Evolutionary conservation across 2,113 vertebrate genomes (phyloP).

Genomic region (Circaetus gallicus): DNA sequence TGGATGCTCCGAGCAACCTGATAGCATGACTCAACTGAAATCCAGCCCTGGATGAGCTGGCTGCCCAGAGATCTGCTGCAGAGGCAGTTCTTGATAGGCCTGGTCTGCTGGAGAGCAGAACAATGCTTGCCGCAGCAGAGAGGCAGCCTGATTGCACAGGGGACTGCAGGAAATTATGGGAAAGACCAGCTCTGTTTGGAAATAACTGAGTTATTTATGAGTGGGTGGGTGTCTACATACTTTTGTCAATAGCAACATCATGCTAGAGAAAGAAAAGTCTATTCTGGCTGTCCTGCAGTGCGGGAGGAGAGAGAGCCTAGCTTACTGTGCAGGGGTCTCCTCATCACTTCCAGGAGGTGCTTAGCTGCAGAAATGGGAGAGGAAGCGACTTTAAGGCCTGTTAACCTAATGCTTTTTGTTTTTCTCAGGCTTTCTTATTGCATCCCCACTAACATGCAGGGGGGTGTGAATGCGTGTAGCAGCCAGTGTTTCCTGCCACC

Average conservation of each 20-base stretch:
- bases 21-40: not conserved
- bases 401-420: rapidly evolving
- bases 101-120: not conserved
- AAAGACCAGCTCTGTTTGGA: not conserved
- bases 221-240: not conserved
- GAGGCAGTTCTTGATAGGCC: not conserved
- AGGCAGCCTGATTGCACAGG: not conserved
- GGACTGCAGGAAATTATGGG: not conserved
- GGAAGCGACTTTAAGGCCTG: not conserved
- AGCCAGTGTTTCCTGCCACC: not conserved
- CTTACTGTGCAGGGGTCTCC: not conserved
- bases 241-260: not conserved
- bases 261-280: not conserved
- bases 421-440: not conserved
- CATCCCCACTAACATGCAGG: not conserved
- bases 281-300: rapidly evolving
- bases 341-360: not conserved
- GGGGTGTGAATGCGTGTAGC: not conserved
- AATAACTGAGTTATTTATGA: not conserved
- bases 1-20: not conserved
- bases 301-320: not conserved
- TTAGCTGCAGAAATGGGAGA: not conserved
- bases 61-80: not conserved
- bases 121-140: rapidly evolving
- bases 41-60: not conserved